Evolutionary conservation across 23 tunicate species (phyloP), one percentile per base, ranked within the genome.

Genomic region (Halocynthia roretzi): DNA sequence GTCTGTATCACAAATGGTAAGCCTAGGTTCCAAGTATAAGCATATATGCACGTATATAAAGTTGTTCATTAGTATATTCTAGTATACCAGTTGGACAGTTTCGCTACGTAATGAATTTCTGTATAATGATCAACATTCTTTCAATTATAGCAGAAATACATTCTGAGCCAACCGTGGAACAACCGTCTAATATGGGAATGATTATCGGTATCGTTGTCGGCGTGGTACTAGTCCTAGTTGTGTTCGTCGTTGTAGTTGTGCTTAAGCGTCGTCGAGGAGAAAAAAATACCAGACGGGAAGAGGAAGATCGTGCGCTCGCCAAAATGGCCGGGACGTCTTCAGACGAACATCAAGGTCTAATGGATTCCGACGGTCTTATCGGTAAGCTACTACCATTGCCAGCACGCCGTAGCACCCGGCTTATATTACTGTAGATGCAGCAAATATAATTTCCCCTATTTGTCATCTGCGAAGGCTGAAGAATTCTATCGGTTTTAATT

Each of bases 151-250:
- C 22, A 11, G 70, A 20, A 9, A 65, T 10, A 65, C 6, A 5
- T 10, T 2, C 63, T 44, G 23, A 20, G 22, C 4, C 64, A 18
- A 5, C 50, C 12, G 21, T 14, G 0, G 19, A 62, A 31, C n/a
- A 62, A 56, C 60, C 68, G 44, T 77, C 9, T 17, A 67, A 68
- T 11, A 55, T 55, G 61, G 68, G 71, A 8, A 17, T 84, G 50
- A 68, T 57, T 11, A 23, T 53, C 10, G 83, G 64, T 49, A 70
- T 68, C 19, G 80, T 81, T 7, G 88, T 60, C 0, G 83, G 83
- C 6, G 86, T 82, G 0, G 31, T 56, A 14, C 2, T 65, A 8
- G 51, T 77, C 0, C 0, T 84, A 6, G 1, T 83, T 7, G 61
- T 77, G 23, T 6, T 77, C 74, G 50, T 84, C 61, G n/a, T 70